These are phyloP conservation scores for Enteromius thamalakanensis DNA, from an alignment of 2,797 vertebrate species.

Conservation along the genomic window DNA sequence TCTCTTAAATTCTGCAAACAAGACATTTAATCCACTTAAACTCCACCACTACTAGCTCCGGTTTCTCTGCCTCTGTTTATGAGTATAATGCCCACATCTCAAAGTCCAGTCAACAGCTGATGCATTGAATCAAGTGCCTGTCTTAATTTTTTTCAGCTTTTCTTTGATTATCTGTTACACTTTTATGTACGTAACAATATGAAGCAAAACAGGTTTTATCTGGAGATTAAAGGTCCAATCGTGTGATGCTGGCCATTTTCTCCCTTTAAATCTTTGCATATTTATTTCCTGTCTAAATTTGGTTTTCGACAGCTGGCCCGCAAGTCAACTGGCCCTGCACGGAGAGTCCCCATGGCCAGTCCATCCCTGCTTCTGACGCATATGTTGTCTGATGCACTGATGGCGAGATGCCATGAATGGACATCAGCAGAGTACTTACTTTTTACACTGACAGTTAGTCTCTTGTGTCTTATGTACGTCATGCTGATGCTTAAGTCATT, in stretches of 20 bases:
- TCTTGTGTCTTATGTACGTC: background rate
- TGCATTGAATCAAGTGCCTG: background rate
- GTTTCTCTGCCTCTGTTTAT: background rate
- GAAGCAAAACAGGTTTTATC: background rate
- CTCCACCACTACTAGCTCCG: background rate
- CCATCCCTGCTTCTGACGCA: slow-evolving; percentile 20
- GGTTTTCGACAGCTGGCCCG: slow-evolving; percentile 11
- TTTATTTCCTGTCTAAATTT: slow-evolving; percentile 14
- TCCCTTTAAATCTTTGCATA: slow-evolving; percentile 23
- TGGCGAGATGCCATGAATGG: slow-evolving; percentile 22
- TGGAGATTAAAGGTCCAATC: background rate
- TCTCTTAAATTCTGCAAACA: background rate
- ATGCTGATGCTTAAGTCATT: slow-evolving; percentile 6
- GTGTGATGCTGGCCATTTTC: background rate
- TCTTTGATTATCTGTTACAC: background rate
- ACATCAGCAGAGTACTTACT: slow-evolving; percentile 21
- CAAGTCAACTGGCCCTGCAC: background rate
- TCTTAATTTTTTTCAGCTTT: background rate
- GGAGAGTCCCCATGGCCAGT: background rate
- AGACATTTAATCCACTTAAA: background rate
- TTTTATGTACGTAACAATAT: background rate
- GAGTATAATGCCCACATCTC: background rate
- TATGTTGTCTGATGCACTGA: slow-evolving; percentile 2
- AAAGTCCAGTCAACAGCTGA: background rate
- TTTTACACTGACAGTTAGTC: background rate